Evolutionary conservation across 2,113 vertebrate genomes (phyloP).

Genomic region (Indicator indicator): DNA sequence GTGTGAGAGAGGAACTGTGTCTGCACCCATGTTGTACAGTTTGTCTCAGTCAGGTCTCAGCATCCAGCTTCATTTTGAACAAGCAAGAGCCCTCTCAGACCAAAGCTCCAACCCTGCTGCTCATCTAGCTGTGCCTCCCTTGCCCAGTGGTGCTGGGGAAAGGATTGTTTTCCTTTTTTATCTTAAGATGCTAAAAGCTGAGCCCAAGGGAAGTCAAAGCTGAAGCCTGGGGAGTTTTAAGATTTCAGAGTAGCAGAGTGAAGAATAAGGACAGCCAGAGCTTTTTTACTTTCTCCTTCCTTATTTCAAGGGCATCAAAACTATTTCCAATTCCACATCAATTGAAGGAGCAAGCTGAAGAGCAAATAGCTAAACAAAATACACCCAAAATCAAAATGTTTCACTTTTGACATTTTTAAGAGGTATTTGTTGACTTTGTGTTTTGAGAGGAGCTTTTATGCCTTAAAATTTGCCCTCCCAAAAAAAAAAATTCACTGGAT

Average conservation of each 20-base stretch:
- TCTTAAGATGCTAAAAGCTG: background rate
- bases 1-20: background rate
- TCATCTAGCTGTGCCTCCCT: background rate
- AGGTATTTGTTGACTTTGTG: background rate
- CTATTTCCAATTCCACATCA: background rate
- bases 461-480: background rate
- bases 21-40: accelerated
- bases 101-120: background rate
- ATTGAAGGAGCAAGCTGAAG: background rate
- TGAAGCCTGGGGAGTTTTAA: background rate
- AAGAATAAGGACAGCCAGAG: background rate
- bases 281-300: background rate
- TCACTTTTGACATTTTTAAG: background rate
- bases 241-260: background rate
- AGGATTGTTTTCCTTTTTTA: background rate
- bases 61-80: background rate
- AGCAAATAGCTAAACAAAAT: background rate
- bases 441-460: background rate
- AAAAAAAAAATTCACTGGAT: background rate
- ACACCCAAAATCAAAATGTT: background rate
- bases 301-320: background rate
- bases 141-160: background rate
- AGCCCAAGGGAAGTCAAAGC: background rate
- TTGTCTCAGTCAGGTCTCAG: background rate
- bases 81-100: background rate